These are phyloP conservation scores for Vidua chalybeata DNA, from an alignment of 2,113 vertebrate species.

Conservation along the genomic window DNA sequence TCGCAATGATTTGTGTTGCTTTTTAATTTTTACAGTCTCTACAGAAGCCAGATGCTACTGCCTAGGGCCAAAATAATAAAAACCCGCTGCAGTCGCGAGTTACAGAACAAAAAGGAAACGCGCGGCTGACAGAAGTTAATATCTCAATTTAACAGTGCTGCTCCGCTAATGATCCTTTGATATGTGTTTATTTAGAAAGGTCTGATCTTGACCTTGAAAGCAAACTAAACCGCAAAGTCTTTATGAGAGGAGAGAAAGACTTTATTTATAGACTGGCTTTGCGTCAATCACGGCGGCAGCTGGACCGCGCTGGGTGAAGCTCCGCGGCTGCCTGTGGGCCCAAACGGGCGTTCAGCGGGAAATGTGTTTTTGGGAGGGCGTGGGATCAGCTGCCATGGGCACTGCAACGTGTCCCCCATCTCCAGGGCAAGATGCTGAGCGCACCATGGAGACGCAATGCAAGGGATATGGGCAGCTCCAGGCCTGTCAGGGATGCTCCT, in stretches of 20 bases:
- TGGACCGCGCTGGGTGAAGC: constrained; percentile 20
- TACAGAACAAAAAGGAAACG: constrained; percentile 75
- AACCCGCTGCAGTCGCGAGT: constrained; percentile 75
- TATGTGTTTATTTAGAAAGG: constrained; percentile 86
- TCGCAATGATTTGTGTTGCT: constrained; percentile 82
- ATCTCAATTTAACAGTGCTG: constrained; percentile 87
- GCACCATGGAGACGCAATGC: neutral
- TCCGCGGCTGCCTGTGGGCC: neutral
- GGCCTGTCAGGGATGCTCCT: neutral
- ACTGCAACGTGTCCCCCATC: rapidly evolving
- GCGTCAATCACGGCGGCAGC: constrained; percentile 85
- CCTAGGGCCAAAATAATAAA: constrained; percentile 83
- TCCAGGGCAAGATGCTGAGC: neutral
- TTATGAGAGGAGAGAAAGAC: constrained; percentile 83
- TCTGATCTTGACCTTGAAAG: constrained; percentile 92
- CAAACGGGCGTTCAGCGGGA: rapidly evolving
- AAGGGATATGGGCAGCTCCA: neutral
- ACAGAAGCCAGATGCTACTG: constrained; percentile 83
- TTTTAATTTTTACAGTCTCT: constrained; percentile 87
- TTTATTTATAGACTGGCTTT: constrained; percentile 94
- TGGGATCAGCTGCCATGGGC: neutral
- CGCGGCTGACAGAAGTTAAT: constrained; percentile 82
- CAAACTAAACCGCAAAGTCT: constrained; percentile 84
- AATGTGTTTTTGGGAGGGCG: rapidly evolving
- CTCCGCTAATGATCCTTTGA: constrained; percentile 85